Conservation (phyloP, 2,888 invertebrate genomes). For the Brachyptera putata region DNA sequence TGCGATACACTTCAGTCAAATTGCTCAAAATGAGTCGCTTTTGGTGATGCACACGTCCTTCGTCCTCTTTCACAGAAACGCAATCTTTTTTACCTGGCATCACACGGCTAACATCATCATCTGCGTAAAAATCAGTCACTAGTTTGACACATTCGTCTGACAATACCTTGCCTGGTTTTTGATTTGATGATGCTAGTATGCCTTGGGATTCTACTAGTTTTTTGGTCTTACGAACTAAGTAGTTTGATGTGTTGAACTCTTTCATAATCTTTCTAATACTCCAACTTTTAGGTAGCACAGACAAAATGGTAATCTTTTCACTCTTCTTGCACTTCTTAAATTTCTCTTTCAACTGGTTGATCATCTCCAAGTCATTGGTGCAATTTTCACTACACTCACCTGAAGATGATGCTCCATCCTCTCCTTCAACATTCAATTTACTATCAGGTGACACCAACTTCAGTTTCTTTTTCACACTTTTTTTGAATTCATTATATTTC, state of each 20-base stretch:
- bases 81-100: background rate
- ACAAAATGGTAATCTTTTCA: slow-evolving; percentile 3
- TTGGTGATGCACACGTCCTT: background rate
- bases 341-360: slow-evolving; percentile 5
- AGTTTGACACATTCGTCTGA: background rate
- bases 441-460: too few species aligned
- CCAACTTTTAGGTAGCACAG: slow-evolving; percentile 17
- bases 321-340: background rate
- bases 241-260: slow-evolving; percentile 5
- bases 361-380: too few species aligned
- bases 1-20: background rate
- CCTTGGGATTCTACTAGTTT: background rate
- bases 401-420: too few species aligned
- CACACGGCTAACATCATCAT: background rate
- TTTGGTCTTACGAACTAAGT: background rate
- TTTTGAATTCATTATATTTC: too few species aligned
- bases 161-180: background rate
- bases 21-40: background rate
- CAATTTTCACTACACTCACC: too few species aligned
- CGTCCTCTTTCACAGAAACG: background rate
- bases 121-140: background rate
- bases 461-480: too few species aligned
- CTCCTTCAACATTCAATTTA: too few species aligned
- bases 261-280: background rate
- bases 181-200: background rate